Evolutionary conservation across 2,888 invertebrate genomes (phyloP).

Genomic region (Quadriops clusia): DNA sequence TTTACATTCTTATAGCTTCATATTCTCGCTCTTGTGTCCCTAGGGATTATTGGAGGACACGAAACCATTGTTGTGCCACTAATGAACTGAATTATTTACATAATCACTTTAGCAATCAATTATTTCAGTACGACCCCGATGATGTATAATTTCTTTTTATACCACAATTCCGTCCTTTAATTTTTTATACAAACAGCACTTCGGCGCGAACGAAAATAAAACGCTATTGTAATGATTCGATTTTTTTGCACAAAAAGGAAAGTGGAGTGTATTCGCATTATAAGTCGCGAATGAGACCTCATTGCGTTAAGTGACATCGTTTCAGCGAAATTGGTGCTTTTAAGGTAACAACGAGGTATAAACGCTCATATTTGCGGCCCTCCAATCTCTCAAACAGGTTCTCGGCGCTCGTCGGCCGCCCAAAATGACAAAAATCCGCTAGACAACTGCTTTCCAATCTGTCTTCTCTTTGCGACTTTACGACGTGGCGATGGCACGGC

Average conservation of each 20-base stretch:
- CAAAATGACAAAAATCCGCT: constrained; percentile 23
- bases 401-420: constrained; percentile 18
- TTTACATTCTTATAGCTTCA: constrained; percentile 18
- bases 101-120: constrained; percentile 12
- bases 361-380: constrained; percentile 19
- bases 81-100: constrained; percentile 18
- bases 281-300: no score
- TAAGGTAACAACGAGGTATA: constrained; percentile 17
- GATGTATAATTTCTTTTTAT: no score
- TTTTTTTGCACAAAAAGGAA: no score
- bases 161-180: no score
- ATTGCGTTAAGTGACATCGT: constrained; percentile 17
- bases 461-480: constrained; percentile 19
- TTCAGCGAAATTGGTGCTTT: constrained; percentile 22
- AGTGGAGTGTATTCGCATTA: no score
- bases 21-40: constrained; percentile 18
- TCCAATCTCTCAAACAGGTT: constrained; percentile 22
- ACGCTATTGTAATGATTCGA: no score
- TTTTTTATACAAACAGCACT: no score
- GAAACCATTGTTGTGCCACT: constrained; percentile 18
- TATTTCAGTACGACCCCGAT: no score
- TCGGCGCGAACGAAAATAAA: no score
- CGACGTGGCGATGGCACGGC: constrained; percentile 6
- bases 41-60: constrained; percentile 17
- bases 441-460: constrained; percentile 22